Conservation (phyloP, 2,888 invertebrate genomes). For the Thalpophila matura region DNA sequence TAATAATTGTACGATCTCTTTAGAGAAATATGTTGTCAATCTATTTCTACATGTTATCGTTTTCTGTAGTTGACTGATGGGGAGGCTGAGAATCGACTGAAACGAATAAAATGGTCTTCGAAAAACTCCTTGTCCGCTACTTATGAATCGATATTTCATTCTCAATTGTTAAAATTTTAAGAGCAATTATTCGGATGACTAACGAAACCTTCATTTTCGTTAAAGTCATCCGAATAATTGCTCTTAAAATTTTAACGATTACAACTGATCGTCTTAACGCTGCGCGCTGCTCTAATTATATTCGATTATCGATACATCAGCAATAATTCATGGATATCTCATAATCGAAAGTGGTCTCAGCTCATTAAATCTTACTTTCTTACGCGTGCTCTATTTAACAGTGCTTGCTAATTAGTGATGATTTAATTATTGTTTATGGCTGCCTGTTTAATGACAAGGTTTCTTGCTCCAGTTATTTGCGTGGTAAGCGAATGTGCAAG, state of each 20-base stretch:
- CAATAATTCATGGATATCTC: conserved; percentile 22
- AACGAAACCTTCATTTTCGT: background rate
- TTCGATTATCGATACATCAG: conserved; percentile 26
- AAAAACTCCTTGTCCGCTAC: too few relatives aligned
- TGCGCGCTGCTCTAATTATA: background rate
- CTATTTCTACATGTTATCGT: background rate
- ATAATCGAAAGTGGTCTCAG: conserved; percentile 54
- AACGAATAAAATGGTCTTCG: too few relatives aligned
- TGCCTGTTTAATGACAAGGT: conserved; percentile 22
- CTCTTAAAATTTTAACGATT: background rate
- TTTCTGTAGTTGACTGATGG: too few relatives aligned
- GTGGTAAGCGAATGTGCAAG: conserved; percentile 10
- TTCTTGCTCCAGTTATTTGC: conserved; percentile 23
- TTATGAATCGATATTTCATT: too few relatives aligned
- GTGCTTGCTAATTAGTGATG: conserved; percentile 38
- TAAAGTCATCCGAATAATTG: background rate
- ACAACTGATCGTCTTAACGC: background rate
- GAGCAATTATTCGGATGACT: too few relatives aligned
- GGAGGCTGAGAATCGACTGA: too few relatives aligned
- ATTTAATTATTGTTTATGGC: conserved; percentile 50
- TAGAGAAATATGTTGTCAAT: background rate
- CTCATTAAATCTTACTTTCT: conserved; percentile 56
- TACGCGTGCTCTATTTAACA: conserved; percentile 42
- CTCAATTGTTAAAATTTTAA: too few relatives aligned
- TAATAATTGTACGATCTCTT: background rate